Percentiles rank a stretch among this genome's conserved stretches.
phyloP scores from a whole-genome alignment of 2,797 vertebrate genomes.

The Melanotaenia trifasciata region DNA sequence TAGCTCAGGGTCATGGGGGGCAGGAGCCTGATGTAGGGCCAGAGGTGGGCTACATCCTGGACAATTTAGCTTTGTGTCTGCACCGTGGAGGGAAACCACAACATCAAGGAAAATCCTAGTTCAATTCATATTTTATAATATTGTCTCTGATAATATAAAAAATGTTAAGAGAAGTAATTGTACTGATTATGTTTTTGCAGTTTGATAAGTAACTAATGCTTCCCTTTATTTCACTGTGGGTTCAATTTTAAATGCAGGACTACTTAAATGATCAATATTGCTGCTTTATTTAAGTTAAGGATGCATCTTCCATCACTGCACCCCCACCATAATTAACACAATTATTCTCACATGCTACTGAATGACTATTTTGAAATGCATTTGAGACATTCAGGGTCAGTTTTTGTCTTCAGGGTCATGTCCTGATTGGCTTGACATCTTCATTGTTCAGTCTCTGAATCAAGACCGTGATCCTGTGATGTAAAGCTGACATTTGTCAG shows the following conservation, averaged over 20 bases:
- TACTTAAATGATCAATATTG: background rate
- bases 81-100: background rate
- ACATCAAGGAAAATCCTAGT: background rate
- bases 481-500: slow-evolving; percentile 24
- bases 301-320: background rate
- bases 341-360: background rate
- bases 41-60: background rate
- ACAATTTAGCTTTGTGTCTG: background rate
- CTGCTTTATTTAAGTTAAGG: background rate
- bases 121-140: background rate
- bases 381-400: slow-evolving; percentile 7
- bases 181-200: background rate
- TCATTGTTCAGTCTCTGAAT: slow-evolving; percentile 2
- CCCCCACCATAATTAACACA: background rate
- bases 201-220: background rate
- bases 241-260: background rate
- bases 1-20: background rate
- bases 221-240: background rate
- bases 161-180: no score
- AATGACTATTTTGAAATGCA: slow-evolving; percentile 2
- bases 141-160: background rate
- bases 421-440: slow-evolving; percentile 2
- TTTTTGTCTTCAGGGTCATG: background rate
- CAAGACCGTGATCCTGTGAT: background rate
- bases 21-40: background rate